phyloP scores from a whole-genome alignment of 2,888 invertebrate species.

The Nomada flava region DNA sequence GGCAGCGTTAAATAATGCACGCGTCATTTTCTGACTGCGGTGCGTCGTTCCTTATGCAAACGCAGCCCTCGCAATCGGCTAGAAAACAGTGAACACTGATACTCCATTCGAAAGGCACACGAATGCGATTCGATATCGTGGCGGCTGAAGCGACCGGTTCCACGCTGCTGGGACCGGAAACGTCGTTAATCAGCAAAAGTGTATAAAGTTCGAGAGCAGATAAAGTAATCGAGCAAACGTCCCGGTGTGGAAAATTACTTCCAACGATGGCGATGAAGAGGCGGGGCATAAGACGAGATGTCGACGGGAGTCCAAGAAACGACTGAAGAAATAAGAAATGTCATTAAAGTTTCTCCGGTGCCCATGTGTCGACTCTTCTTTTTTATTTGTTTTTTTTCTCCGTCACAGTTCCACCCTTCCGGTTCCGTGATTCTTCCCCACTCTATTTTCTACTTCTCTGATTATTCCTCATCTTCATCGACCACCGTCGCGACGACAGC shows the following conservation, averaged over 20 bases:
- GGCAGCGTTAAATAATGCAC: too few species aligned
- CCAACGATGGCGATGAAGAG: constrained; percentile 51
- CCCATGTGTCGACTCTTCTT: constrained; percentile 72
- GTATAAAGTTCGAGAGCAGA: constrained; percentile 62
- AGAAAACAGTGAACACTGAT: not conserved
- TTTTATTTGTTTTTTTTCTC: not conserved
- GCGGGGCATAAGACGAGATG: constrained; percentile 31
- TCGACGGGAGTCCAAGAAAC: constrained; percentile 42
- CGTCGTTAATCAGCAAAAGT: constrained; percentile 61
- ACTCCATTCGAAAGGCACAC: not conserved
- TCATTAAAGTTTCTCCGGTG: constrained; percentile 75
- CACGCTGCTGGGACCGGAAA: constrained; percentile 35
- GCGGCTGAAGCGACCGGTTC: not conserved
- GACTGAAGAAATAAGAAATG: constrained; percentile 76
- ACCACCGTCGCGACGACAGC: not conserved
- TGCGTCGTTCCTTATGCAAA: too few species aligned
- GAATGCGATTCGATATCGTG: constrained; percentile 3
- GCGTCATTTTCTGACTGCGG: too few species aligned
- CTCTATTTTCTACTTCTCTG: constrained; percentile 49
- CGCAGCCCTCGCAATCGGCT: too few species aligned
- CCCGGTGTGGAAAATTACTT: constrained; percentile 61
- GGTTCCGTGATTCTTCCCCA: constrained; percentile 27
- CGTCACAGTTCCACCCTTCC: constrained; percentile 41
- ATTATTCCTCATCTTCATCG: constrained; percentile 67
- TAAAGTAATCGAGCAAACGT: constrained; percentile 60